Conservation (phyloP, 2,113 vertebrate genomes). For the Eublepharis macularius region DNA sequence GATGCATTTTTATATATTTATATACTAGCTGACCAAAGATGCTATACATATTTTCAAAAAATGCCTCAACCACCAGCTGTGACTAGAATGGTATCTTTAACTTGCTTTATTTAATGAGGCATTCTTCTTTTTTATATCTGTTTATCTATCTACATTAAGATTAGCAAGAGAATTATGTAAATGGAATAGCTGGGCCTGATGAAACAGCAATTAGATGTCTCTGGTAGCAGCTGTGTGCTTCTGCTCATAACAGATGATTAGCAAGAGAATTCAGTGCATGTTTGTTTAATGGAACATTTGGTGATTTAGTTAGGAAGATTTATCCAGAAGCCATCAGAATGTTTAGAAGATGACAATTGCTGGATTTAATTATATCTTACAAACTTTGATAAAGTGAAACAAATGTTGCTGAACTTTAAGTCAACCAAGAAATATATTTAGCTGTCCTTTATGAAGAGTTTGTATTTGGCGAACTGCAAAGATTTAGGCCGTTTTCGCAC, state of each 20-base stretch:
- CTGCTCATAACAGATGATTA: constrained; percentile 74
- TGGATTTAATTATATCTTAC: constrained; percentile 28
- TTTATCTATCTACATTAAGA: constrained; percentile 49
- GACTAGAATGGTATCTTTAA: constrained; percentile 58
- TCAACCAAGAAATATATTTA: neutral
- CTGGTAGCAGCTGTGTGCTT: constrained; percentile 70
- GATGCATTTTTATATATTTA: neutral
- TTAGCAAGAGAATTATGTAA: constrained; percentile 74
- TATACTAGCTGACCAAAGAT: constrained; percentile 24
- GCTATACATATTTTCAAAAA: constrained; percentile 50
- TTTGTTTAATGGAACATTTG: constrained; percentile 78
- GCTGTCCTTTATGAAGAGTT: neutral
- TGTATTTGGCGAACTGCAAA: neutral
- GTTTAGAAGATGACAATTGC: constrained; percentile 65
- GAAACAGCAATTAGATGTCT: constrained; percentile 74
- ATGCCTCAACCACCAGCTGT: constrained; percentile 71
- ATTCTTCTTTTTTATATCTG: constrained; percentile 40
- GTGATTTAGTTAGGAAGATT: constrained; percentile 73
- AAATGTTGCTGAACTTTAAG: neutral
- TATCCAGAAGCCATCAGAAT: constrained; percentile 75
- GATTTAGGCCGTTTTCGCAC: no score
- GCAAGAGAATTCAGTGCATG: constrained; percentile 75
- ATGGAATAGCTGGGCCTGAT: constrained; percentile 64
- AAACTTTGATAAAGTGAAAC: constrained; percentile 52
- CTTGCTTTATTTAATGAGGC: constrained; percentile 70